These are phyloP conservation scores for Pedetes capensis DNA, from an alignment of 2,113 vertebrate genomes.

Conservation along the genomic window DNA sequence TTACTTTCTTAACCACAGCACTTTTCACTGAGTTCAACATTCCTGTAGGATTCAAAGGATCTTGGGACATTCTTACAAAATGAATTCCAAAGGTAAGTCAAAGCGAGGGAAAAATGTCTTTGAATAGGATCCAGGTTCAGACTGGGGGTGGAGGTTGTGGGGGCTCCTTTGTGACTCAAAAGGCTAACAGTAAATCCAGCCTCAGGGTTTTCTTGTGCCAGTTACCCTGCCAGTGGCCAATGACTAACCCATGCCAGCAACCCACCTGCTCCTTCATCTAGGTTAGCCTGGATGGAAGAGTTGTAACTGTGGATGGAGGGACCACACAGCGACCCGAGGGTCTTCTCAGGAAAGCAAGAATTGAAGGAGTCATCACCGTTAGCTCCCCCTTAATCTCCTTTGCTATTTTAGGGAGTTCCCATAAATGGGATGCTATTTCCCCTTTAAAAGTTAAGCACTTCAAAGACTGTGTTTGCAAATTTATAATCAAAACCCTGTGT, in stretches of 20 bases:
- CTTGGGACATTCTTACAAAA: slow-evolving; percentile 66
- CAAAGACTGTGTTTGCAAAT: background rate
- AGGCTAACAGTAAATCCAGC: slow-evolving; percentile 28
- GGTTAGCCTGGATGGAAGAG: background rate
- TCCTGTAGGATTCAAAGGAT: slow-evolving; percentile 71
- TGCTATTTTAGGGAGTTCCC: background rate
- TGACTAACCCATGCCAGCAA: slow-evolving; percentile 34
- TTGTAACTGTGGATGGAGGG: background rate
- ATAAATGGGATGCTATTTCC: background rate
- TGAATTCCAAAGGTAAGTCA: slow-evolving; percentile 70
- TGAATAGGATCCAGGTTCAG: slow-evolving; percentile 45
- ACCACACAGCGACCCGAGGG: background rate
- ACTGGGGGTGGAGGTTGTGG: background rate
- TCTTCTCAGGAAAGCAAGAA: background rate
- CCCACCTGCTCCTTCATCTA: background rate
- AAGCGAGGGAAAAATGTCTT: slow-evolving; percentile 38
- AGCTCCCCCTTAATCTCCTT: background rate
- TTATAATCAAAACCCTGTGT: background rate
- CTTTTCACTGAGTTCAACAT: slow-evolving; percentile 67
- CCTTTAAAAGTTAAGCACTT: background rate
- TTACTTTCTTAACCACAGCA: slow-evolving; percentile 70
- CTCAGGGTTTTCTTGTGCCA: slow-evolving; percentile 17
- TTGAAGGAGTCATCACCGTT: background rate
- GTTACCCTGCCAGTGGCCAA: background rate
- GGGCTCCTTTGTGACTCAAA: slow-evolving; percentile 59